Evolutionary conservation across 2,888 invertebrate genomes (phyloP).

Genomic region (Deroplatys truncata): DNA sequence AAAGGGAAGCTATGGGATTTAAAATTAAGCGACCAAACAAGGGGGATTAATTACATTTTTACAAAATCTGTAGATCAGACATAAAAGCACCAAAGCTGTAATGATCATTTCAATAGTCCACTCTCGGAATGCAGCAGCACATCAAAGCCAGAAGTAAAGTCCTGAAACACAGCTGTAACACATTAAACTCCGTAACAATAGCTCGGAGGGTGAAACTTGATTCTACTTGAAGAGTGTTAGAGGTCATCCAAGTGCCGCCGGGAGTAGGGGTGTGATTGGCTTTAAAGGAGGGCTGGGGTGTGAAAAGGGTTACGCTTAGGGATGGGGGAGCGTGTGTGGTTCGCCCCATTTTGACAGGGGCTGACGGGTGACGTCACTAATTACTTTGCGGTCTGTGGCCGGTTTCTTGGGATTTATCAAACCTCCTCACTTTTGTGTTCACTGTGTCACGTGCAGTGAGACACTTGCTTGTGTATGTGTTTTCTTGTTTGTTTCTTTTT

Average conservation of each 20-base stretch:
- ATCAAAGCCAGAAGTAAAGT: no score
- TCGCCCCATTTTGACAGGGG: not conserved
- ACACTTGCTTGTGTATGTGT: not conserved
- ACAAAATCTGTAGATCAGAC: no score
- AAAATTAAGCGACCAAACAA: no score
- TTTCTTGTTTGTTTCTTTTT: not conserved
- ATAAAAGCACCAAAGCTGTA: no score
- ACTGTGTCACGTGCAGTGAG: not conserved
- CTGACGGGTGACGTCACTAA: constrained; percentile 2
- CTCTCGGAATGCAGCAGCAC: no score
- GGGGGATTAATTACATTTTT: no score
- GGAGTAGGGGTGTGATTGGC: not conserved
- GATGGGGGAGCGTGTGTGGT: no score
- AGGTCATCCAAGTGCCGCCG: not conserved
- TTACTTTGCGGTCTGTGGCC: not conserved
- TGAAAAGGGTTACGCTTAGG: not conserved
- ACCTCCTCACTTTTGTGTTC: not conserved
- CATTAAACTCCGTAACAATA: not conserved
- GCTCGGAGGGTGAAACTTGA: not conserved
- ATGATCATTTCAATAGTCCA: no score
- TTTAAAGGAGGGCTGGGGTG: not conserved
- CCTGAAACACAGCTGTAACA: not conserved
- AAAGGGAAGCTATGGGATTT: no score
- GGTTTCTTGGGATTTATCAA: not conserved
- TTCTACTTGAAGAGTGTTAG: not conserved